Conservation (phyloP, 2,888 invertebrate genomes). For the Liopterus haemorrhoidalis region DNA sequence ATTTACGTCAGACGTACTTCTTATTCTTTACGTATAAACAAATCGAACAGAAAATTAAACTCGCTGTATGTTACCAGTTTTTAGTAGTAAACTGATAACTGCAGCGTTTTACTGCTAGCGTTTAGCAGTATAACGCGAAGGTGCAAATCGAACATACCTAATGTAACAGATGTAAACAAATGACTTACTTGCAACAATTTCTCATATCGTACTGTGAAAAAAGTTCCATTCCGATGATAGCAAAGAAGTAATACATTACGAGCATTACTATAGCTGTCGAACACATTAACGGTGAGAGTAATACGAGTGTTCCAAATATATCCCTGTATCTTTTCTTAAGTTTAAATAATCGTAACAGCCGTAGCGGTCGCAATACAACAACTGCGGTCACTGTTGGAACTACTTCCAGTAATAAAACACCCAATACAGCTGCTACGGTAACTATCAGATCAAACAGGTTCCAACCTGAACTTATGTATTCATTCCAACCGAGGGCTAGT, state of each 20-base stretch:
- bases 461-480: constrained; percentile 78
- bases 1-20: too few relatives aligned
- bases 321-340: constrained; percentile 75
- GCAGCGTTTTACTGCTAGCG: too few relatives aligned
- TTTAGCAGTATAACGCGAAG: neutral
- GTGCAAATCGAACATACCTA: constrained; percentile 5
- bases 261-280: constrained; percentile 78
- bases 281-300: constrained; percentile 75
- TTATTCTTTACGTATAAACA: too few relatives aligned
- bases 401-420: constrained; percentile 60
- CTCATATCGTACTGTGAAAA: constrained; percentile 68
- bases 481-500: constrained; percentile 62
- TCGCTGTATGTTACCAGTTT: too few relatives aligned
- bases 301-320: constrained; percentile 75
- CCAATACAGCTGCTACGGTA: constrained; percentile 61
- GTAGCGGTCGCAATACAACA: constrained; percentile 65
- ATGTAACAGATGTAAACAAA: constrained; percentile 13
- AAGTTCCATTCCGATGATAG: constrained; percentile 84
- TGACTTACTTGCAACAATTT: constrained; percentile 75
- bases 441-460: constrained; percentile 73
- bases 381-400: constrained; percentile 64
- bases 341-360: constrained; percentile 67
- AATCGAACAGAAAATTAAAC: too few relatives aligned
- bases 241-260: constrained; percentile 82
- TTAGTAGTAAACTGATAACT: too few relatives aligned